Base-by-base conservation (phyloP, 2,113 vertebrate species). In the Gallinago paraguaiae region DNA sequence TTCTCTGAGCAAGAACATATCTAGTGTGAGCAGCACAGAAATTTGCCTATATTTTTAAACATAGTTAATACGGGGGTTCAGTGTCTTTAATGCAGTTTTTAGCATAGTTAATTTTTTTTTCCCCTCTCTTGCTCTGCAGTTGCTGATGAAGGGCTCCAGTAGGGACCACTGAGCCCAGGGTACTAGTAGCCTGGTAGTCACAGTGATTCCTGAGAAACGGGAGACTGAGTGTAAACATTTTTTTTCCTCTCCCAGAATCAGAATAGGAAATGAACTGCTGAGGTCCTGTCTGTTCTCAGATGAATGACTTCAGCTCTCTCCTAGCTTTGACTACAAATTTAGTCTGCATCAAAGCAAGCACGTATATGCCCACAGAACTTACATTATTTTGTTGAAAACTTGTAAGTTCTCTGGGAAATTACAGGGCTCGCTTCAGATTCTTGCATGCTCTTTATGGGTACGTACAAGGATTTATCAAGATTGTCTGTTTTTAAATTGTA, bases 221-320 rank as follows among this genome's bases (percentile, higher is more conserved):
- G 59, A 93, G 45, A 27, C 79, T 54, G 46, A 88, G 51, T 22
- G 19, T 59, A 86, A 86, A 88, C n/a, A n/a, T 19, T 67, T 90
- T 65, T 61, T 61, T 86, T 83, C 67, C 67, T 37, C 82, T 43
- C 60, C 83, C 80, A 81, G 68, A 86, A 91, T 94, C 83, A 75
- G 60, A 86, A 81, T 80, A 86, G 28, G 56, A 92, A 91, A 92
- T 56, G 37, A 91, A 67, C 64, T 0, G 0, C 76, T 37, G 60
- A 91, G 39, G 43, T 84, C 77, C 65, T 67, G 60, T 43, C 74
- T 96, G 64, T 88, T 88, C 57, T 89, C 81, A 93, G 76, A 90
- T 67, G 64, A 93, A 90, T 71, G 46, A 33, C 59, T 94, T 92
- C 30, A 70, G 64, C 39, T 90, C 60, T 86, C n/a, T 86, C 31